Base-by-base conservation (phyloP, 2,888 invertebrate genomes). In the Campaea margaritaria region DNA sequence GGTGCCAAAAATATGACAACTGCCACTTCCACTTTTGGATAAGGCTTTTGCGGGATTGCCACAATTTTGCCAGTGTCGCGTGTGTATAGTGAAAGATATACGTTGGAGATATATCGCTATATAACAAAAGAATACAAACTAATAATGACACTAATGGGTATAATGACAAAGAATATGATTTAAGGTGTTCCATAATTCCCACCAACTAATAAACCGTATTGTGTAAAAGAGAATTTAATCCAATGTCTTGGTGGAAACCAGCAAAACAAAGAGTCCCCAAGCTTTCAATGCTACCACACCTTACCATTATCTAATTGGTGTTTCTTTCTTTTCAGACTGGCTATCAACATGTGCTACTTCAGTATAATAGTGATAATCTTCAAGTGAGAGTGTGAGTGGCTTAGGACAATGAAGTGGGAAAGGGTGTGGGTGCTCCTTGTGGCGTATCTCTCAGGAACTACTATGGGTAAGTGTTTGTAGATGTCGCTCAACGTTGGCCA, bases 321-420 rank as follows among this genome's bases (percentile, higher is more conserved):
- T 60, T 64, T 62, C 81, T 74, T 62, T 79, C 57, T 70, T 86
- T 85, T 12, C 86, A 88, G 88, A 69, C 75, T 43, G 47, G 50
- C 39, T 10, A 58, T 60, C 60, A 72, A 64, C 57, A 85, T 89
- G 88, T 87, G 85, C 74, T 85, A 83, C 76, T 86, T 86, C 72
- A 87, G 84, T 71, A 81, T 86, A 74, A 83, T 85, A 79, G 81
- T 88, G 79, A 85, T 89, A 63, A 86, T 86, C 76, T 89, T 86
- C 64, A 81, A 86, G 73, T 78, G 75, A 68, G 69, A 65, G 49
- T 58, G 65, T 61, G 61, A 69, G 77, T 80, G 75, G 74, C 67
- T 70, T 46, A 0, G 34, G 76, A 78, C 74, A 78, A 72, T 67
- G 88, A 73, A 76, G 76, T 73, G 74, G 68, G 75, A 64, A 51